These are phyloP conservation scores for Dicyrtomina minuta DNA, from an alignment of 2,888 invertebrate species.

Conservation along the genomic window DNA sequence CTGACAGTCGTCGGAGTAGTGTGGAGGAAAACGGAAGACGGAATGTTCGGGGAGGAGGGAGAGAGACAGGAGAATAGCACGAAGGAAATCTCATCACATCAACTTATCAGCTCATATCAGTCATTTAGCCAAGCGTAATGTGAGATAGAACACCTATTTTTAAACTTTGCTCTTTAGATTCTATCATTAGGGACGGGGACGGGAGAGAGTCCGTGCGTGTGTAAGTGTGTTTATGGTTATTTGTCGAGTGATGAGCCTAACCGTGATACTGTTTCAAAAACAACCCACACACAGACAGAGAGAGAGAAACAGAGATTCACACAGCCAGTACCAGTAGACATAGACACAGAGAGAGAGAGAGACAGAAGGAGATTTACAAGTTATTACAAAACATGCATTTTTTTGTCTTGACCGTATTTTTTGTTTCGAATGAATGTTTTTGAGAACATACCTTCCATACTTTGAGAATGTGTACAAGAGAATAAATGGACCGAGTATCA, in stretches of 20 bases:
- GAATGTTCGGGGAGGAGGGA: background rate
- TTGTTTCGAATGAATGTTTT: background rate
- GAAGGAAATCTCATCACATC: slow-evolving; percentile 26
- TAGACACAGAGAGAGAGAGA: background rate
- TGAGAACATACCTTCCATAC: slow-evolving; percentile 9
- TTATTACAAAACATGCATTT: slow-evolving; percentile 4
- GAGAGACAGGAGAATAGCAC: background rate
- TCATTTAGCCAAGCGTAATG: slow-evolving; percentile 25
- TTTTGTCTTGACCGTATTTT: slow-evolving; percentile 14
- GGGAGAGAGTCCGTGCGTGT: slow-evolving; percentile 19
- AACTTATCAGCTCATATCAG: slow-evolving; percentile 32
- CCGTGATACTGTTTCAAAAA: slow-evolving; percentile 25
- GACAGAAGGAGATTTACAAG: background rate
- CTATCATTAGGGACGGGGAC: slow-evolving; percentile 1
- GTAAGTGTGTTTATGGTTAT: slow-evolving; percentile 31
- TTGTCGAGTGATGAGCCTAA: slow-evolving; percentile 32
- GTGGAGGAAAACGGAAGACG: slow-evolving; percentile 22
- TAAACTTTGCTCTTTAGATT: slow-evolving; percentile 26
- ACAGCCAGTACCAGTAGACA: background rate
- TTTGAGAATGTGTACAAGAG: slow-evolving; percentile 6
- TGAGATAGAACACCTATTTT: slow-evolving; percentile 29
- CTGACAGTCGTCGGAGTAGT: slow-evolving; percentile 2
- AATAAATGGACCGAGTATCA: slow-evolving; percentile 3
- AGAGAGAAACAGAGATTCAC: background rate
- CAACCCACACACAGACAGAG: slow-evolving; percentile 8